Base-by-base conservation (phyloP, 2,113 vertebrate genomes). In the Cephalopholis sonnerati region DNA sequence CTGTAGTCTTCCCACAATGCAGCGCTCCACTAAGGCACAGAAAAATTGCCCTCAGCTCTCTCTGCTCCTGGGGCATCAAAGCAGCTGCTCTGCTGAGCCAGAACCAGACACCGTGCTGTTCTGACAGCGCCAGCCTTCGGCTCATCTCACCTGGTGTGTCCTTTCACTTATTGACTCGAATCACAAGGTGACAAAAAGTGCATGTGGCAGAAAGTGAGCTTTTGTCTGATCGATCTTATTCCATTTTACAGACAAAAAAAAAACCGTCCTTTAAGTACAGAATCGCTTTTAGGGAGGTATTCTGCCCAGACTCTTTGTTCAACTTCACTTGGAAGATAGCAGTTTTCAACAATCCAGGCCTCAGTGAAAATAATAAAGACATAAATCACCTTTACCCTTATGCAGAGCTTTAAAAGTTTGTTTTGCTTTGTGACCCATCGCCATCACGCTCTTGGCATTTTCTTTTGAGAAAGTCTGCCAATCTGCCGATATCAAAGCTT, bases 21-120 rank as follows among this genome's bases (percentile, higher is more conserved):
- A 88, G 41, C 20, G 67, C 88, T 82, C 84, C 78, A 51, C 69
- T 18, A 71, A 87, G 79, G 87, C 87, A 66, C 86, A 77, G 79
- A 86, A 63, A 84, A 86, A 93, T 67, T 82, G 74, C 74, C 70
- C 59, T 78, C 73, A 64, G 63, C 58, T 74, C 64, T 88, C 90
- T 61, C 54, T 75, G 50, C 82, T 82, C 67, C 88, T 50, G 55
- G 88, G 92, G 73, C 87, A 90, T 86, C 90, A 82, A 61, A 89
- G 91, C 87, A 87, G 79, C 59, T 61, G 81, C 88, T 92, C 81
- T 71, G 82, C 90, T 83, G 90, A 87, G 79, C 77, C 86, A 44
- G 81, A 94, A 91, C 89, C 86, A 44, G 93, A 94, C n/a, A 81
- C 91, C 6, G 95, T 96, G 69, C 89, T 95, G 66, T 95, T 96